These are phyloP conservation scores for Drosophila chauvacae DNA, from an alignment of 1,140 invertebrate genomes.

Conservation along the genomic window DNA sequence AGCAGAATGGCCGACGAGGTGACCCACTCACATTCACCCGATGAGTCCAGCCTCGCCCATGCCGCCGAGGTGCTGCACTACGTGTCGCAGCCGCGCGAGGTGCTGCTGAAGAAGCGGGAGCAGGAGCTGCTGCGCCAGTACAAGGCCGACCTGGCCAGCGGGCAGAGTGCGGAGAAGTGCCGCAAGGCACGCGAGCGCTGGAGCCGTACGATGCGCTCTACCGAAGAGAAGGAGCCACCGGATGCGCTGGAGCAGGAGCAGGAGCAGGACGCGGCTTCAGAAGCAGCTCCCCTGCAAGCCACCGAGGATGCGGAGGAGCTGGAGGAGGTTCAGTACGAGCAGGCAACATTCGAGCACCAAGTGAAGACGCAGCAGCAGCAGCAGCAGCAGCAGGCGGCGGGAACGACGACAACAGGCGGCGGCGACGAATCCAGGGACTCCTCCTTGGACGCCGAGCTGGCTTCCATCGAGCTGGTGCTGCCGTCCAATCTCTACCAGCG, in stretches of 20 bases:
- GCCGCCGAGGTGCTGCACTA: not conserved
- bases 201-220: constrained; percentile 16
- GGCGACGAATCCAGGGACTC: constrained; percentile 5
- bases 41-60: not conserved
- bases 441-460: not conserved
- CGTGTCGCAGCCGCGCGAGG: constrained; percentile 24
- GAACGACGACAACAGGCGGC: not conserved
- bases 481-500: not conserved
- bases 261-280: not conserved
- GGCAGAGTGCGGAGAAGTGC: constrained; percentile 50
- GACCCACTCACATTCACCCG: not conserved
- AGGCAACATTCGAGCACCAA: not conserved
- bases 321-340: not conserved
- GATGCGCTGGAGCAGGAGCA: not conserved
- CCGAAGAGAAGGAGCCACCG: constrained; percentile 3
- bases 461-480: constrained; percentile 3
- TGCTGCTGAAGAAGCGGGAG: constrained; percentile 45
- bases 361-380: not conserved
- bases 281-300: not conserved
- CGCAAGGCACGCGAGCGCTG: constrained; percentile 55
- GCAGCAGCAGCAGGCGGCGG: not conserved
- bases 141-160: constrained; percentile 49
- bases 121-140: constrained; percentile 53
- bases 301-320: not conserved
- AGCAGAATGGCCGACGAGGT: not conserved